Conservation (phyloP, 2,113 vertebrate species). For the Oreochromis niloticus region DNA sequence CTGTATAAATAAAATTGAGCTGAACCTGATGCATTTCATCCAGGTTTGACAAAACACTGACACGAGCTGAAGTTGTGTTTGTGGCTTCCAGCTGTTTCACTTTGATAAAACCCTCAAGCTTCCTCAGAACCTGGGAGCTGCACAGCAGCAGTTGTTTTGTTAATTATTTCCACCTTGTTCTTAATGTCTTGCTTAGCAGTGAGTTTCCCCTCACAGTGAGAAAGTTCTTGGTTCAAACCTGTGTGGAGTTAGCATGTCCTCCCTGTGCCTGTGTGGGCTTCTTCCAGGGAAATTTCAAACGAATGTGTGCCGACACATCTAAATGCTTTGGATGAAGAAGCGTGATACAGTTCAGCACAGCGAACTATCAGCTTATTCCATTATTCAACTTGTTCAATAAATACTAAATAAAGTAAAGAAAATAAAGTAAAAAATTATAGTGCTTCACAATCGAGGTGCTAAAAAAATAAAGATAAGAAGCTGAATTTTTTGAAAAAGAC, state of each 20-base stretch:
- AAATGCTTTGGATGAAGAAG: not conserved
- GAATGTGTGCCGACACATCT: rapidly evolving
- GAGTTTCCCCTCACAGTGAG: not conserved
- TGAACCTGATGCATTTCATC: not conserved
- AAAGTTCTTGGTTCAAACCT: not conserved
- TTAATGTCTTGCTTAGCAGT: not conserved
- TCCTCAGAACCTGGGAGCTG: not conserved
- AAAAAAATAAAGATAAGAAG: not conserved
- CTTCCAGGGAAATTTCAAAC: not conserved
- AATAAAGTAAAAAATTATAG: not conserved
- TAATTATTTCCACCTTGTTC: not conserved
- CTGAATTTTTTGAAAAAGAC: not conserved
- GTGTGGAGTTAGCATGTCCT: not conserved
- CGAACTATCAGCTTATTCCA: not conserved
- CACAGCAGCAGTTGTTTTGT: not conserved
- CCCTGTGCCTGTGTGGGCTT: not conserved
- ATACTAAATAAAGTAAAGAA: not conserved
- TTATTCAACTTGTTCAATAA: not conserved
- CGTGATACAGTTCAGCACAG: not conserved
- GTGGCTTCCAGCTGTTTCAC: not conserved
- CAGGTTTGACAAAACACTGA: not conserved
- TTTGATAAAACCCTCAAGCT: not conserved
- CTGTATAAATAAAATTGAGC: no score
- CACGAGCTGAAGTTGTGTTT: not conserved
- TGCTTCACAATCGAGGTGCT: not conserved